These are phyloP conservation scores for Helobdella robusta DNA, from an alignment of 2,888 invertebrate species.

Conservation along the genomic window DNA sequence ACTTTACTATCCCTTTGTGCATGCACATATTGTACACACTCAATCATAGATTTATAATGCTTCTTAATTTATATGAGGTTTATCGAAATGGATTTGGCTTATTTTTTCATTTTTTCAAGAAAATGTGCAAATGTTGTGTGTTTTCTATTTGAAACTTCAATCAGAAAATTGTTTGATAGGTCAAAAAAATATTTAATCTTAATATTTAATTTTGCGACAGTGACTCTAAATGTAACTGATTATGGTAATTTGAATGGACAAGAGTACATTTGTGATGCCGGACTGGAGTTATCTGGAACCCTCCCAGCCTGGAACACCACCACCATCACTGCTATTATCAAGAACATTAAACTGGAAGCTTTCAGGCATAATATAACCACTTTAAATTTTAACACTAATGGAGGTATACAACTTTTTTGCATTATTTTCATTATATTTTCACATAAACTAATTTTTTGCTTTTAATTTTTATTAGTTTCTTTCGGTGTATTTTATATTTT, in stretches of 20 bases:
- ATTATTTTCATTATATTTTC: background rate
- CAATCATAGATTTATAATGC: too few species aligned
- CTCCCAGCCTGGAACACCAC: background rate
- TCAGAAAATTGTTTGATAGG: too few species aligned
- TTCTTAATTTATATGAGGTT: too few species aligned
- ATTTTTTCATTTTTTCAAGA: too few species aligned
- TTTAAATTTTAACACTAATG: conserved; percentile 13
- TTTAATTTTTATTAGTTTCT: background rate
- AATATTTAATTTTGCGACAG: too few species aligned
- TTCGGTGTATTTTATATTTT: background rate
- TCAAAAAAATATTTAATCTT: too few species aligned
- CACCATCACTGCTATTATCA: background rate
- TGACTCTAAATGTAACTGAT: conserved; percentile 5
- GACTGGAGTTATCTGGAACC: background rate
- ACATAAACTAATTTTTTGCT: background rate
- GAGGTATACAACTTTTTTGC: background rate
- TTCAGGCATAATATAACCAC: conserved; percentile 16
- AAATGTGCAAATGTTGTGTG: too few species aligned
- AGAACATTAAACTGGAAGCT: conserved; percentile 8
- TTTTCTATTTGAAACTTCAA: too few species aligned
- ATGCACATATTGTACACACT: too few species aligned
- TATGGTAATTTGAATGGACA: background rate
- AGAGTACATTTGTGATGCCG: conserved; percentile 14
- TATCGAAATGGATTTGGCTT: too few species aligned
- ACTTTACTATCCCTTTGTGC: too few species aligned